Conservation (phyloP, 1,140 invertebrate genomes). For the Idris sp. region DNA sequence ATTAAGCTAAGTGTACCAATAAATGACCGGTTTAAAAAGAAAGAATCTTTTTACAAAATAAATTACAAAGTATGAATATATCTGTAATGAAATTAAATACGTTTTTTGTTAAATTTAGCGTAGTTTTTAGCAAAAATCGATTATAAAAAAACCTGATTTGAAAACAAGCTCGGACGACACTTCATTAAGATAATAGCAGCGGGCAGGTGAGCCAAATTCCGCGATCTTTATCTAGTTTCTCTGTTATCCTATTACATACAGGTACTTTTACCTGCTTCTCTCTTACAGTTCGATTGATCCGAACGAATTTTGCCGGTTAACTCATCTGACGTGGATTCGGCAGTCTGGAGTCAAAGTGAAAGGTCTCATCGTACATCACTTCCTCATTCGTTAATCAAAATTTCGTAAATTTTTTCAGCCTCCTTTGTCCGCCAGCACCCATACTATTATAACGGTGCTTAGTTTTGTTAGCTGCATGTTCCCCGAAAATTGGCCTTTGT, state of each 20-base stretch:
- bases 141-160: constrained; percentile 23
- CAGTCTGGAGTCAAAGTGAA: constrained; percentile 26
- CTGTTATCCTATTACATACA: constrained; percentile 52
- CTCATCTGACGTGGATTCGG: constrained; percentile 5
- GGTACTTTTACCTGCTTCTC: constrained; percentile 38
- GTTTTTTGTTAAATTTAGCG: background rate
- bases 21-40: too few species aligned
- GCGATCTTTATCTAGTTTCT: constrained; percentile 55
- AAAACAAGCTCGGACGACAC: constrained; percentile 61
- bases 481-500: constrained; percentile 33
- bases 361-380: constrained; percentile 37
- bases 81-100: too few species aligned
- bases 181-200: constrained; percentile 66
- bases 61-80: too few species aligned
- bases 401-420: constrained; percentile 28
- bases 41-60: too few species aligned
- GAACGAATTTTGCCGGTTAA: constrained; percentile 22
- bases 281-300: constrained; percentile 48
- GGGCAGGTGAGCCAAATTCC: constrained; percentile 33
- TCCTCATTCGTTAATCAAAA: constrained; percentile 44
- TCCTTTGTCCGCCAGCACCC: constrained; percentile 9
- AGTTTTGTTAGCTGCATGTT: constrained; percentile 37
- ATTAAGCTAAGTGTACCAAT: too few species aligned
- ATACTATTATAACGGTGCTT: constrained; percentile 43
- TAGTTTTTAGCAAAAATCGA: constrained; percentile 16